Evolutionary conservation across 2,113 vertebrate genomes (phyloP), one percentile per base, ranked within the genome.

Genomic region (Serilophus lunatus): DNA sequence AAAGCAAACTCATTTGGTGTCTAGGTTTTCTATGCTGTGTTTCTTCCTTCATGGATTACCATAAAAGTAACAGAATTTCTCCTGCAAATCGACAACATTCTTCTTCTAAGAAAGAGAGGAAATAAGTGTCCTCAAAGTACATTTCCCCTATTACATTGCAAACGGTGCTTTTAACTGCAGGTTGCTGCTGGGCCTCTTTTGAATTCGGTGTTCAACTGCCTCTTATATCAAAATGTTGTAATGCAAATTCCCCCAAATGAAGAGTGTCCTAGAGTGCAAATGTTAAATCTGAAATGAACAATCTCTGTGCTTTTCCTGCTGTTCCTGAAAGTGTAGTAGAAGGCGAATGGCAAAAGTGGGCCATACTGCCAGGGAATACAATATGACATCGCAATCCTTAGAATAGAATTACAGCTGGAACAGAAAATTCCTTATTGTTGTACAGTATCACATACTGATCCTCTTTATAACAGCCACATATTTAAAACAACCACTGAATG

Each of bases 41-140:
- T 81, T n/a, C n/a, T 71, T 88, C 15, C 12, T 13, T 10, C 7
- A 4, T 53, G 31, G 29, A 36, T 36, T 38, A 57, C 49, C 10
- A n/a, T 15, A 54, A 60, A 60, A 80, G 40, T 40, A 65, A 76
- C 7, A 54, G 22, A 65, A 28, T 60, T 81, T 79, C 51, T 80
- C 31, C 20, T 64, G 20, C 28, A 60, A n/a, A 38, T 18, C 28
- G 38, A 40, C 23, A 72, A 24, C 6, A 4, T 31, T 50, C 29
- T 65, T 45, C 22, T 65, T 28, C 36, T 25, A 56, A 51, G 56
- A 65, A 63, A 33, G 15, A 66, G 15, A 60, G 68, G 15, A 38
- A 60, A 44, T 24, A 74, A 45, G 18, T 0, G 0, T 33, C 6
- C 25, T 42, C 5, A 40, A 33, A 35, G n/a, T 9, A 18, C 3